These are phyloP conservation scores for Azemiops feae DNA, from an alignment of 2,113 vertebrate species.

Conservation along the genomic window DNA sequence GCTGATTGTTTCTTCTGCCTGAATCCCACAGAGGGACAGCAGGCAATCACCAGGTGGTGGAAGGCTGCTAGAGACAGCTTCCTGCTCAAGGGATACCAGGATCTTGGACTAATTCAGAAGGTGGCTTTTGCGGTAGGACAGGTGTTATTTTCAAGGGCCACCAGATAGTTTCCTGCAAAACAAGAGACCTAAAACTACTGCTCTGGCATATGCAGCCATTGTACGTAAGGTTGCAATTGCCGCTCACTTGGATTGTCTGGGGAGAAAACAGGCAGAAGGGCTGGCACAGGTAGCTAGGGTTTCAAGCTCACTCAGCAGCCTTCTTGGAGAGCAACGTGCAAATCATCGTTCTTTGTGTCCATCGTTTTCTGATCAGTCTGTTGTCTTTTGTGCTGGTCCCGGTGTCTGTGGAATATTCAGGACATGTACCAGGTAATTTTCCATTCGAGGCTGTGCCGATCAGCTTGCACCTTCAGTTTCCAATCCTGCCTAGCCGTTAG, in stretches of 20 bases:
- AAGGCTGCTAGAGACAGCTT: background rate
- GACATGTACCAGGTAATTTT: slow-evolving; percentile 94
- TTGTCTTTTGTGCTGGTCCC: slow-evolving; percentile 90
- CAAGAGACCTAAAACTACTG: background rate
- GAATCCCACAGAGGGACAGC: background rate
- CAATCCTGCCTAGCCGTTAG: slow-evolving; percentile 72
- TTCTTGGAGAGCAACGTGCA: slow-evolving; percentile 39
- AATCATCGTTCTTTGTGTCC: slow-evolving; percentile 62
- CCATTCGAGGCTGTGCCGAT: slow-evolving; percentile 68
- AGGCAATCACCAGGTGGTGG: background rate
- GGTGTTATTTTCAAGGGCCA: background rate
- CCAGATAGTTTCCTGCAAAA: background rate
- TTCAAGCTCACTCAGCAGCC: slow-evolving; percentile 29
- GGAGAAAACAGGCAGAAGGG: background rate
- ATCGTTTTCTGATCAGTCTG: slow-evolving; percentile 79
- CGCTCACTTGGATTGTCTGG: background rate
- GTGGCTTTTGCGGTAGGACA: background rate
- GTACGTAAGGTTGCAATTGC: background rate
- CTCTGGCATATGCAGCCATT: background rate
- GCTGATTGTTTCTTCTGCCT: background rate
- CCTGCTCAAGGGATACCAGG: background rate
- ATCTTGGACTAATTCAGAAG: background rate
- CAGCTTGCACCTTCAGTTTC: slow-evolving; percentile 66
- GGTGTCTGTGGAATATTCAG: slow-evolving; percentile 89
- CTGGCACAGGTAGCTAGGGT: too few relatives aligned